Evolutionary conservation across 2,113 vertebrate species (phyloP).

Genomic region (Dunckerocampus dactyliophorus): DNA sequence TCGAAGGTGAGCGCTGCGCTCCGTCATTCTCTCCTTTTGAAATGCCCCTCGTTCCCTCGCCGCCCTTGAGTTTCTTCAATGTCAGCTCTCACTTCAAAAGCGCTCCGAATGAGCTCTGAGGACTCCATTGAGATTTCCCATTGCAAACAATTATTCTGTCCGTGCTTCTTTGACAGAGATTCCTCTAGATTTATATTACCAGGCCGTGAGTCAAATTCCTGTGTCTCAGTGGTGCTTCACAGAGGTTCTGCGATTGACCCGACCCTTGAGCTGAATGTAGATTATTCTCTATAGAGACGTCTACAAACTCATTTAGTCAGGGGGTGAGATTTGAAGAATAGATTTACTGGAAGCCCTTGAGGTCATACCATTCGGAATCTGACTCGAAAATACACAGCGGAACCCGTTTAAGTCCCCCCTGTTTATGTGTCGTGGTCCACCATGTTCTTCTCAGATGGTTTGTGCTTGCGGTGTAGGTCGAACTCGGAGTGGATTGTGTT

Average conservation of each 20-base stretch:
- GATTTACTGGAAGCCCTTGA: not conserved
- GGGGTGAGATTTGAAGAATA: conserved; percentile 9
- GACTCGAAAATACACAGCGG: too few species aligned
- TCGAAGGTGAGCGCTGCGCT: conserved; percentile 45
- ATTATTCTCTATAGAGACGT: conserved; percentile 22
- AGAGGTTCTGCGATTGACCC: conserved; percentile 37
- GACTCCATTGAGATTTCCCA: conserved; percentile 62
- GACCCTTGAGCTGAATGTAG: conserved; percentile 38
- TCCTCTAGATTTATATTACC: conserved; percentile 46
- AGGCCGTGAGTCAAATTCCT: conserved; percentile 43
- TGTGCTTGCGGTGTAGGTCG: too few species aligned
- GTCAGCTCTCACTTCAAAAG: conserved; percentile 68
- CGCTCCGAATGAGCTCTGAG: conserved; percentile 56
- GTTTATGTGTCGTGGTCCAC: too few species aligned
- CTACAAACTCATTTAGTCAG: conserved; percentile 19
- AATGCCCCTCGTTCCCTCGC: conserved; percentile 43
- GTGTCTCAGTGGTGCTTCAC: conserved; percentile 28
- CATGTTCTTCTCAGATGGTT: too few species aligned
- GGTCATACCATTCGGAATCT: too few species aligned
- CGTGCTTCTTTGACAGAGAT: conserved; percentile 49
- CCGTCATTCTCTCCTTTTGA: conserved; percentile 44
- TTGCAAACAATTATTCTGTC: conserved; percentile 65
- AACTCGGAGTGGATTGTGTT: not conserved
- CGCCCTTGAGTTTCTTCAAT: conserved; percentile 68
- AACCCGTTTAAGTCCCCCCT: not conserved